Evolutionary conservation across 2,888 invertebrate genomes (phyloP).

Genomic region (Julus scandinavius): DNA sequence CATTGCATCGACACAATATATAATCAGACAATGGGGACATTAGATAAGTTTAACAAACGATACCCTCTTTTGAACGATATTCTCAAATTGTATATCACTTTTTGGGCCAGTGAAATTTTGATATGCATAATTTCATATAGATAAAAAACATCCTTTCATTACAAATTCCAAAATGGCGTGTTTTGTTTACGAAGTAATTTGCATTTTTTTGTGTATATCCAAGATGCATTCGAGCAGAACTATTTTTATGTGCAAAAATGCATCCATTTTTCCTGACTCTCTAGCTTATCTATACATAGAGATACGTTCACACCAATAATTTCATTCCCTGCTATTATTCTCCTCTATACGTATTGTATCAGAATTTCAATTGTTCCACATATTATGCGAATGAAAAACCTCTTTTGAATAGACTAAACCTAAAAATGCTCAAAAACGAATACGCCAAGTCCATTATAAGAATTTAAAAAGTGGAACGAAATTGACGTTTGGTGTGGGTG

Average conservation of each 20-base stretch:
- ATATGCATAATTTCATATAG: neutral
- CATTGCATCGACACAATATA: neutral
- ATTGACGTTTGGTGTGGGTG: slow-evolving; percentile 40
- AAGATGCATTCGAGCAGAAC: slow-evolving; percentile 39
- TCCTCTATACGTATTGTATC: slow-evolving; percentile 21
- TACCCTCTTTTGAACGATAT: neutral
- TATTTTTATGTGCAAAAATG: neutral
- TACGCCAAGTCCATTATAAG: neutral
- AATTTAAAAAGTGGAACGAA: slow-evolving; percentile 36
- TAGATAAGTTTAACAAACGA: neutral
- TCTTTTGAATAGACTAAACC: neutral
- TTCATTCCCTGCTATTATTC: slow-evolving; percentile 17
- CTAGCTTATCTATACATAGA: neutral
- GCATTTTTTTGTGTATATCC: neutral
- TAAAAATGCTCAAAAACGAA: neutral
- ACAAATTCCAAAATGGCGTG: neutral
- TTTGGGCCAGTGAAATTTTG: neutral
- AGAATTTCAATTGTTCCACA: slow-evolving; percentile 2
- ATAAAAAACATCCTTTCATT: neutral
- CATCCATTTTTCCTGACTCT: slow-evolving; percentile 8
- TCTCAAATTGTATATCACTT: neutral
- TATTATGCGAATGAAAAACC: slow-evolving; percentile 7
- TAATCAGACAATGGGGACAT: neutral
- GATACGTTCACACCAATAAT: slow-evolving; percentile 30
- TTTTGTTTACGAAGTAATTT: neutral